Percentiles rank a stretch among this genome's conserved stretches.
phyloP scores from a whole-genome alignment of 2,113 vertebrate species.

The Cheilinus undulatus region DNA sequence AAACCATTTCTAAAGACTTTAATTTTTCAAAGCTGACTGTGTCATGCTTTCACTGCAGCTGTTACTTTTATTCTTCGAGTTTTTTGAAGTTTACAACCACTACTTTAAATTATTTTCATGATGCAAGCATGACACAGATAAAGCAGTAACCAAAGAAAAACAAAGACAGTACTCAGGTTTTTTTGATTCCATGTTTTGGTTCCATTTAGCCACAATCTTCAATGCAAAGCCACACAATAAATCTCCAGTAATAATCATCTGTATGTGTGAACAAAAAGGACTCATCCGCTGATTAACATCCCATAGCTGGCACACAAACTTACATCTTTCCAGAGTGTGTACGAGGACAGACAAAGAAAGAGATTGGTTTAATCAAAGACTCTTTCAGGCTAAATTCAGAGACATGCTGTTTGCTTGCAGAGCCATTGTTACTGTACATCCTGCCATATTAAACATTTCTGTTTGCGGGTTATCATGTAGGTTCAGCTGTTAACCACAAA shows the following conservation, averaged over 20 bases:
- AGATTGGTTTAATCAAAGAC: conserved; percentile 17
- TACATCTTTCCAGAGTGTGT: conserved; percentile 1
- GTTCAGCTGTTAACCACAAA: too few species aligned
- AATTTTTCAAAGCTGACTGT: neutral
- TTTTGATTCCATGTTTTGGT: neutral
- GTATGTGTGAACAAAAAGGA: neutral
- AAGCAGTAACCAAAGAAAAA: neutral
- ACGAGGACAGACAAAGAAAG: conserved; percentile 2
- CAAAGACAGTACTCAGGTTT: neutral
- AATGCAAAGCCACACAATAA: neutral
- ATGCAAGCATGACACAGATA: neutral
- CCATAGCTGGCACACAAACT: conserved; percentile 1
- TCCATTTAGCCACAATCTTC: conserved; percentile 21
- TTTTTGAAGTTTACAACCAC: neutral
- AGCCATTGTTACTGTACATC: too few species aligned
- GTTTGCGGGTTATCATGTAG: too few species aligned
- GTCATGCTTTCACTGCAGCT: neutral
- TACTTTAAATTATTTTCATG: neutral
- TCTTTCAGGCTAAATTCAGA: too few species aligned
- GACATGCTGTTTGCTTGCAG: too few species aligned
- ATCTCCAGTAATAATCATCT: neutral
- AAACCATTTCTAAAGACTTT: neutral
- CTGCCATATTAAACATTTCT: too few species aligned
- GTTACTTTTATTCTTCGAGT: neutral
- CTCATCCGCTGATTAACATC: conserved; percentile 20